A percentile compares a stretch with the other conserved stretches of the same genome.
Conservation (phyloP, 2,113 vertebrate genomes). For the Rhinolophus ferrumequinum region DNA sequence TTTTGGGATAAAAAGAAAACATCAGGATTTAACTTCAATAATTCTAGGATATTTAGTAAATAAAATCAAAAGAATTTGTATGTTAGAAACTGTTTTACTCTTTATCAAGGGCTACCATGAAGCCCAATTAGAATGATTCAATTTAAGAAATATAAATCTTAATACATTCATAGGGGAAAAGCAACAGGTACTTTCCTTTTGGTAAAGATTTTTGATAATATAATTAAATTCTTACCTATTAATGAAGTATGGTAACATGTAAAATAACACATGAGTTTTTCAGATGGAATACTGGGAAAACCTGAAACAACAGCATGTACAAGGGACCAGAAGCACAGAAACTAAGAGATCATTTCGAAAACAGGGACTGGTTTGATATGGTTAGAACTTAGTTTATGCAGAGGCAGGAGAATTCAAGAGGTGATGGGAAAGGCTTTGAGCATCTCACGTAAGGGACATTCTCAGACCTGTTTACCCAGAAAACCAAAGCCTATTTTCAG, state of each 20-base stretch:
- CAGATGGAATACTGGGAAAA: not conserved
- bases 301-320: not conserved
- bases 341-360: not conserved
- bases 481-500: not conserved
- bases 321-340: not conserved
- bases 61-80: constrained; percentile 19
- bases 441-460: not conserved
- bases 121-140: not conserved
- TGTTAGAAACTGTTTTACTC: not conserved
- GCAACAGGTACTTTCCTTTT: not conserved
- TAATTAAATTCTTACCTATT: not conserved
- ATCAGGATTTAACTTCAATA: constrained; percentile 33
- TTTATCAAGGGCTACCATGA: not conserved
- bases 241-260: not conserved
- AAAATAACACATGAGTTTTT: not conserved
- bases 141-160: not conserved
- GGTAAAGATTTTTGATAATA: not conserved
- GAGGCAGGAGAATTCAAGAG: not conserved
- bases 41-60: constrained; percentile 42
- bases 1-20: constrained; percentile 56
- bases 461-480: not conserved
- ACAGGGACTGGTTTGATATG: not conserved
- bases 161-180: not conserved
- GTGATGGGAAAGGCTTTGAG: not conserved
- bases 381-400: not conserved